Base-by-base conservation (phyloP, 2,888 invertebrate species). In the Nesidiocoris tenuis region DNA sequence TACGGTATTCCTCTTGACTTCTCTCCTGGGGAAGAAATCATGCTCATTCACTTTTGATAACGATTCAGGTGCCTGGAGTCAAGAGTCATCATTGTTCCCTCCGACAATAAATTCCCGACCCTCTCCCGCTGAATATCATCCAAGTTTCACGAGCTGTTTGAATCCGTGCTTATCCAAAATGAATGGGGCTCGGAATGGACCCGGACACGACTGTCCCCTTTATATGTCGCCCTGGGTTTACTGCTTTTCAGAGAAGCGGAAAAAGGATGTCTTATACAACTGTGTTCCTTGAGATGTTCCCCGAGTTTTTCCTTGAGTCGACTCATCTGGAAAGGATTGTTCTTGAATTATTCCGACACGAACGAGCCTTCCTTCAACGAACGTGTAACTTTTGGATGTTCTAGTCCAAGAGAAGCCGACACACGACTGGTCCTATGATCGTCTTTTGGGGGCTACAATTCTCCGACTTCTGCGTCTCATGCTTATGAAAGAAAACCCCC, bases 151-250 rank as follows among this genome's bases (percentile, higher is more conserved):
- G 59, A 59, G 74, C 74, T 64, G 63, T 74, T 74, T 64, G 74
- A 74, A 74, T 74, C 74, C 74, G 74, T 74, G 74, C 74, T 64
- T 64, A 74, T 74, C 22, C 64, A 74, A 74, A 74, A 74, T 74
- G 22, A 18, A 74, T 74, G 74, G 22, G 63, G 54, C 39, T 9
- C 5, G 67, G 18, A 25, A 57, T 70, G 56, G 55, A n/a, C 56
- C 17, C 17, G 55, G 39, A n/a, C 25, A 39, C 55, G n/a, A 17
- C 22, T 23, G 25, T 61, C 70, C 39, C 56, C 61, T 70, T 70
- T 70, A 70, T 70, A 24, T 25, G 70, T 61, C 70, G 25, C 19
- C 17, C 24, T 24, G 18, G 70, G 59, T 70, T 70, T 70, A 70
- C 70, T n/a, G 19, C 61, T 25, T 16, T 16, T 21, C 24, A 57